Base-by-base conservation (phyloP, 2,888 invertebrate genomes). In the Xanthia togata region DNA sequence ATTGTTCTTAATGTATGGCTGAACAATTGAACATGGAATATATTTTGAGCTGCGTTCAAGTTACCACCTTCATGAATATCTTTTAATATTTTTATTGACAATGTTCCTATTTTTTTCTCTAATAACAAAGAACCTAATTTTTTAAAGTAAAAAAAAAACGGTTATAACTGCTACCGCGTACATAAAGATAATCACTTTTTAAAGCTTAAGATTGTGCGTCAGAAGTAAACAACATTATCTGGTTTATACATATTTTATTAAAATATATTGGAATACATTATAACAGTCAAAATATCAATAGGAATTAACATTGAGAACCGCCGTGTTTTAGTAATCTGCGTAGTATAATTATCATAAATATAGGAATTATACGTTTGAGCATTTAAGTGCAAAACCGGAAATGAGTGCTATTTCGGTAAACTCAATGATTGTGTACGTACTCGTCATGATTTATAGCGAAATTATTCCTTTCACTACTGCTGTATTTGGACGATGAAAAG, bases 301-400 rank as follows among this genome's bases (percentile, higher is more conserved):
- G 14, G 0, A n/a, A 35, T n/a, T 67, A 53, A 53, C 50, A 68
- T 38, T 38, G n/a, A 20, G 20, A 53, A 53, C 20, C 1, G n/a
- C 50, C 2, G 4, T 23, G 53, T 55, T 57, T 55, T 20, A 50
- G 12, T 17, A 57, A 64, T 17, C 6, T 55, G 35, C 12, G n/a
- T 23, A 31, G 31, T 70, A 41, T 1, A 41, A 41, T 31, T 31
- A 31, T 31, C 1, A 31, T 31, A 31, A 31, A 31, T 31, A 31
- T 31, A 31, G 31, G 2, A 31, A 31, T 41, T 9, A 1, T 20
- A 55, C 17, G 3, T 26, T 62, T 14, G 14, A 41, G 41, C 44
- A 62, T 59, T 75, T 64, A 38, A 59, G 2, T 50, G 2, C 4
- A n/a, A 9, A 31, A 65, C 57, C 65, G 76, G 59, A 53, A 76